Percentiles rank a stretch among this genome's conserved stretches.
phyloP scores from a whole-genome alignment of 2,888 invertebrate genomes.

The Vandiemenella viatica region DNA sequence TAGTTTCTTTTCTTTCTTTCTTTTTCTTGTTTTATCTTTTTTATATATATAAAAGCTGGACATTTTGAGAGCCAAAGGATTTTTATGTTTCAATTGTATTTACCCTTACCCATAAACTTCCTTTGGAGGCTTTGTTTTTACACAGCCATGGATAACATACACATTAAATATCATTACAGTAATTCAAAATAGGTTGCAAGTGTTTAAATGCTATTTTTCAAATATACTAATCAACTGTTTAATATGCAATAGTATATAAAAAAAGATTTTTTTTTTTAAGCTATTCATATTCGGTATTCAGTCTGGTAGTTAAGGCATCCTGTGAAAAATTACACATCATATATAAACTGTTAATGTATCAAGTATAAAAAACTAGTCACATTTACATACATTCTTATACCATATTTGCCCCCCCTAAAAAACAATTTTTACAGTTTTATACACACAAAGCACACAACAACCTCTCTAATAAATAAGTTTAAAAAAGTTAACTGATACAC shows the following conservation, averaged over 20 bases:
- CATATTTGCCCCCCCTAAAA: not conserved
- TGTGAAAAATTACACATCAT: conserved; percentile 11
- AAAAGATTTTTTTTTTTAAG: not conserved
- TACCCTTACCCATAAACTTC: too few relatives aligned
- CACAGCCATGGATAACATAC: too few relatives aligned
- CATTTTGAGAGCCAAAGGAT: too few relatives aligned
- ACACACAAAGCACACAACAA: not conserved
- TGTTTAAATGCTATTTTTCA: too few relatives aligned
- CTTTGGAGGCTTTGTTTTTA: too few relatives aligned
- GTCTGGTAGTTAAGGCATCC: conserved; percentile 18
- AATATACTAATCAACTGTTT: not conserved
- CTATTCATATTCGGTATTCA: conserved; percentile 8
- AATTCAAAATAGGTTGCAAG: too few relatives aligned
- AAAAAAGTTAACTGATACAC: not conserved
- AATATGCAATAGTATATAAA: conserved; percentile 7
- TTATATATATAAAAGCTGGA: too few relatives aligned
- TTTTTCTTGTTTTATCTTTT: too few relatives aligned
- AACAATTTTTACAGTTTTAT: not conserved
- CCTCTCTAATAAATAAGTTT: not conserved
- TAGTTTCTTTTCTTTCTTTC: too few relatives aligned
- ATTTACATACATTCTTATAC: not conserved
- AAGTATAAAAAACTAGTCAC: conserved; percentile 10
- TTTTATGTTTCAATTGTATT: too few relatives aligned
- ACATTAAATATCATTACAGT: too few relatives aligned
- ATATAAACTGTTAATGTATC: conserved; percentile 4